Base-by-base conservation (phyloP, 2,113 vertebrate species). In the Oryzias curvinotus region DNA sequence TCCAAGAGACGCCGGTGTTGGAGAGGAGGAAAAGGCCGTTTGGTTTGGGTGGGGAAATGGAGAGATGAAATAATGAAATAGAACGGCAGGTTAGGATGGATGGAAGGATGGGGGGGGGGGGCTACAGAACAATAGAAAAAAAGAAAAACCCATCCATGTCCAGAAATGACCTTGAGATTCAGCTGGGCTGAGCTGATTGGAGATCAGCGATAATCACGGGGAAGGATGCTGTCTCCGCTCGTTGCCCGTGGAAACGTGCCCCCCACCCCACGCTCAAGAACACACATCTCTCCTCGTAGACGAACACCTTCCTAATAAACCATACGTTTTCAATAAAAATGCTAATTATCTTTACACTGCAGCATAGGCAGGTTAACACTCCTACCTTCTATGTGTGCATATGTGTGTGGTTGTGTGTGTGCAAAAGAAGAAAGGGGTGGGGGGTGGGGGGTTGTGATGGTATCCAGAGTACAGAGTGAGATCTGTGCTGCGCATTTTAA, bases 281-380 rank as follows among this genome's bases (percentile, higher is more conserved):
- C 55, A 65, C 60, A 57, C 10, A 72, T 75, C 17, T 60, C 14
- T 51, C 13, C 51, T 36, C 19, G 14, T 19, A 52, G 55, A 57
- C 59, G 44, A 71, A 51, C 75, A 77, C 76, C 71, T 80, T 57
- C 73, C 79, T 88, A 88, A 86, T 87, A 87, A 89, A 87, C 62
- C 87, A 80, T 85, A 82, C 57, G 50, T 85, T 90, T 88, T 87
- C 83, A 88, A 89, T 88, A 88, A 89, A 88, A 86, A 89, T 88
- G 88, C 78, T 87, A 86, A 88, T 89, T 81, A 82, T 84, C 81
- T 80, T 76, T 71, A 77, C 68, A 73, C 73, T 26, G 68, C 73
- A 59, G 67, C 65, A 52, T 59, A 68, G 65, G 68, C 52, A 81
- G 72, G 75, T 80, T 84, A 71, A 60, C 61, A 45, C 53, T 26